Percentiles rank a stretch among this genome's conserved stretches.
These are phyloP conservation scores for Lumbricus terrestris DNA, from an alignment of 2,888 invertebrate genomes.

Conservation along the genomic window DNA sequence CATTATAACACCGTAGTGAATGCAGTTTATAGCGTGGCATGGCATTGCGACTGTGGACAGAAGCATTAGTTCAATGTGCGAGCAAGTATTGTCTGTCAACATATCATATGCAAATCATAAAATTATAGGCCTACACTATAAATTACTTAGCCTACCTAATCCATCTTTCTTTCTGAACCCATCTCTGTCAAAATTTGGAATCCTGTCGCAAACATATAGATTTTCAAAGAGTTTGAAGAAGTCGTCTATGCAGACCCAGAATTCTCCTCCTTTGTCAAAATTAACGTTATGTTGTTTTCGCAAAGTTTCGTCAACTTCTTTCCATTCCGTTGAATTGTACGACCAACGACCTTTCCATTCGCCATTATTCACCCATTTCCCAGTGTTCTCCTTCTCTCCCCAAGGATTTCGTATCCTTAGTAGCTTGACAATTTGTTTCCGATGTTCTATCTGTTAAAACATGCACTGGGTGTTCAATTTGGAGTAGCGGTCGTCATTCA, in stretches of 20 bases:
- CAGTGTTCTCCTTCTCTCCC: neutral
- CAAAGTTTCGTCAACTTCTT: neutral
- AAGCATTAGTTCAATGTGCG: too few species aligned
- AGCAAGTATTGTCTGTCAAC: too few species aligned
- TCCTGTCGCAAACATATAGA: neutral
- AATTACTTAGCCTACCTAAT: too few species aligned
- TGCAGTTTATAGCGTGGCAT: too few species aligned
- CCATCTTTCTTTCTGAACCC: neutral
- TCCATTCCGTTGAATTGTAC: neutral
- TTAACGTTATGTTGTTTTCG: neutral
- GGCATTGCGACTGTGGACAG: too few species aligned
- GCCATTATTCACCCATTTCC: neutral
- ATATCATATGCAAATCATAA: too few species aligned
- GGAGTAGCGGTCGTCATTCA: too few species aligned
- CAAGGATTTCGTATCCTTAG: neutral
- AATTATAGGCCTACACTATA: too few species aligned
- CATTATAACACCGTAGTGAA: too few species aligned
- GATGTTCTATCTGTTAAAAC: neutral
- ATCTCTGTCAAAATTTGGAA: neutral
- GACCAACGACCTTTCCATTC: slow-evolving; percentile 12
- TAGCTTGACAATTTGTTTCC: neutral
- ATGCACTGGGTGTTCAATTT: too few species aligned
- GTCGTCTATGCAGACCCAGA: neutral
- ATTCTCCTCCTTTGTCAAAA: too few species aligned
- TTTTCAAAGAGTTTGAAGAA: neutral